Conservation (phyloP, 2,797 vertebrate genomes). For the Avahi laniger region DNA sequence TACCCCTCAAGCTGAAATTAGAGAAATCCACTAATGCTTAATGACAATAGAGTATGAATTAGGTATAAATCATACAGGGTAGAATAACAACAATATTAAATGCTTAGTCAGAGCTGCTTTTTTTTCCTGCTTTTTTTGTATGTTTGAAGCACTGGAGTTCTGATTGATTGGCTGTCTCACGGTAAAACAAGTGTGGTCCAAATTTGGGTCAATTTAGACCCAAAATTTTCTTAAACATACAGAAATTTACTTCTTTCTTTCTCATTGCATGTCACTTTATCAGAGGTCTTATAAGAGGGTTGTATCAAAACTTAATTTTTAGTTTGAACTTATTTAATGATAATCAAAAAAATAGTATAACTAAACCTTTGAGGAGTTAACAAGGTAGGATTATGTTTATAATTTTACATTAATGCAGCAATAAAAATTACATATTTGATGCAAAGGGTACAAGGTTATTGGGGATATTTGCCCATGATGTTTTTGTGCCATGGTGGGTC, state of each 20-base stretch:
- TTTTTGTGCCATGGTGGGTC: neutral
- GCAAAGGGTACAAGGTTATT: neutral
- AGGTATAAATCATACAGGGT: neutral
- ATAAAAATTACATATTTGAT: neutral
- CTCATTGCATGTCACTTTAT: neutral
- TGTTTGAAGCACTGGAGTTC: neutral
- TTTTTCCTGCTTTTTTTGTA: neutral
- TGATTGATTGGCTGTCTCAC: neutral
- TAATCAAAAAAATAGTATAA: constrained; percentile 17
- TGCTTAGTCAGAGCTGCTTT: neutral
- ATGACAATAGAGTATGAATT: neutral
- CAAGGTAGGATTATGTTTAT: neutral
- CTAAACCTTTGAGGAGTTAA: neutral
- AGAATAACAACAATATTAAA: neutral
- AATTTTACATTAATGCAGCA: neutral
- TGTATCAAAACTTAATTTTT: neutral
- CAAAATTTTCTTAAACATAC: neutral
- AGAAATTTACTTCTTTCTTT: neutral
- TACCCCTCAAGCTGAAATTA: neutral
- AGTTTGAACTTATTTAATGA: constrained; percentile 22
- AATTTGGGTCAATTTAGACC: neutral
- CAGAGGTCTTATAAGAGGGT: neutral
- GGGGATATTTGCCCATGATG: neutral
- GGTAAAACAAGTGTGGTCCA: neutral
- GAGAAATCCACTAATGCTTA: neutral